Conservation (phyloP, 2,888 invertebrate species). For the Exephanes ischioxanthus region DNA sequence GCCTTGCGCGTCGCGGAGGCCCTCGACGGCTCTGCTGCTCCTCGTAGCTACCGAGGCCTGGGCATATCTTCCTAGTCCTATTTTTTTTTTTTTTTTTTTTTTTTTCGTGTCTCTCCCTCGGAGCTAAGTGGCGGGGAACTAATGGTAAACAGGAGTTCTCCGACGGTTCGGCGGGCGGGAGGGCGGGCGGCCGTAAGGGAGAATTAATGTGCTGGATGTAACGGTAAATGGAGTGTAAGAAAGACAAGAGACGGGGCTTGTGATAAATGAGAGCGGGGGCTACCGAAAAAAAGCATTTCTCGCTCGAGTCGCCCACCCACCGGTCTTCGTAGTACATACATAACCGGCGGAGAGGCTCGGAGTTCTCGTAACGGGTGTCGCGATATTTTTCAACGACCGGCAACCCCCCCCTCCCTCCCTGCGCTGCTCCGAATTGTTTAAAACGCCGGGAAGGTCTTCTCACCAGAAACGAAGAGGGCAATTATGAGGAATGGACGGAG, state of each 20-base stretch:
- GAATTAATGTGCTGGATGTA: conserved; percentile 82
- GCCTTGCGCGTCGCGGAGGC: not conserved
- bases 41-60: conserved; percentile 31
- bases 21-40: conserved; percentile 15
- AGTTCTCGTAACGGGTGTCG: conserved; percentile 40
- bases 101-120: conserved; percentile 68
- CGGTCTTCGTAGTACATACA: conserved; percentile 27
- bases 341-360: conserved; percentile 7
- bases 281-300: conserved; percentile 60
- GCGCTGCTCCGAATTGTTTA: conserved; percentile 4
- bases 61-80: conserved; percentile 10
- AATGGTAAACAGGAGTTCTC: conserved; percentile 81
- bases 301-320: conserved; percentile 38
- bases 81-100: conserved; percentile 66
- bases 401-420: not conserved
- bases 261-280: conserved; percentile 72
- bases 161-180: conserved; percentile 50
- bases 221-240: conserved; percentile 81
- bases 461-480: not conserved
- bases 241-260: conserved; percentile 76
- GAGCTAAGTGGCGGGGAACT: conserved; percentile 80
- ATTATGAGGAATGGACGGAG: not conserved
- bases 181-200: conserved; percentile 71
- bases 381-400: conserved; percentile 15
- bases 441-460: not conserved